Evolutionary conservation across 1,140 invertebrate genomes (phyloP), one percentile per base, ranked within the genome.

Genomic region (Globodera rostochiensis): DNA sequence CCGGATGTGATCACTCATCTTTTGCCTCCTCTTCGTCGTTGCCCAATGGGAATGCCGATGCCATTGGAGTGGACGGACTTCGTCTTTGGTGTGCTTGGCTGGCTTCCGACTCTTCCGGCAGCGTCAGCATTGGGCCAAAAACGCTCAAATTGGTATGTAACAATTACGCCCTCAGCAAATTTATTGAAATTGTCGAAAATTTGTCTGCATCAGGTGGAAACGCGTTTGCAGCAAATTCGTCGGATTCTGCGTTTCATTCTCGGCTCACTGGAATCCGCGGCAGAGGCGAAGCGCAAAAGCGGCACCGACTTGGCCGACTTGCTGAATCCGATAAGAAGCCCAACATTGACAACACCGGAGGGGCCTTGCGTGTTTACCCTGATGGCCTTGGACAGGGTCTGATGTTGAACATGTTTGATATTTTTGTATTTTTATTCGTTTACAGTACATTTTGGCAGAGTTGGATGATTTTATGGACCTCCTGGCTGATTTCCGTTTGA

Each of bases 71-170:
- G 6, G 89, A 89, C 77, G 87, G 87, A 21, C 84, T 89, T 57
- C 84, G 88, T 3, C 74, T 90, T 11, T 89, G 88, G 88, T 88
- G 88, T 4, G 88, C 88, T 19, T 76, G 85, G n/a, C 79, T 87
- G 36, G 87, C 84, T 11, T 73, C 85, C 9, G 88, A 89, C 73
- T 81, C 60, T 25, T 69, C 83, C 5, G 77, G 80, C 4, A 88
- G 87, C 50, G 85, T 85, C 19, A 82, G 77, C 77, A 80, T 89
- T 46, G 88, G 88, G 21, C 67, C 74, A 36, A 73, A 57, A 25
- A 83, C 84, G 19, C 36, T 89, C 4, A 74, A 84, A 74, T 64
- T 64, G 57, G 57, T 64, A 4, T 6, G 15, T 19, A 13, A 4
- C 2, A 13, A 64, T 15, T 13, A 19, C 1, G 57, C 11, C 13